phyloP scores from a whole-genome alignment of 1,140 invertebrate species.

The Saccostrea cuccullata region DNA sequence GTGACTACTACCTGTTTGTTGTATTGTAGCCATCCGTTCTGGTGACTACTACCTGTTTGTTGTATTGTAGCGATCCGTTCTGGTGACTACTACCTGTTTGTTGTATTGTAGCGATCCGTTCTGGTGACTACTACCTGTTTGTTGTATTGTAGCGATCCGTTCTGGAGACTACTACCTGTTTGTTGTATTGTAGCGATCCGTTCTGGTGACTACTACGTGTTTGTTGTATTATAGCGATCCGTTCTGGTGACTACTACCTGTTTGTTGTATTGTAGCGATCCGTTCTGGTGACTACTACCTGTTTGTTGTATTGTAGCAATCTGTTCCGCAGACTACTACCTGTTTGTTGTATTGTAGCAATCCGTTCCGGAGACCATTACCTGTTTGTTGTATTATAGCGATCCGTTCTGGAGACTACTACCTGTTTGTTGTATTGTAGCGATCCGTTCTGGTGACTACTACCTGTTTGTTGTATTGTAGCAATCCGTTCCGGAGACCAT shows the following conservation, averaged over 20 bases:
- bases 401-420: conserved; percentile 97
- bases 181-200: conserved; percentile 87
- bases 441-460: conserved; percentile 96
- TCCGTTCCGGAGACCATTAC: conserved; percentile 97
- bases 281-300: conserved; percentile 97
- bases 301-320: conserved; percentile 86
- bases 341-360: conserved; percentile 84
- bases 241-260: conserved; percentile 98
- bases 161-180: too few relatives aligned
- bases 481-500: conserved; percentile 96
- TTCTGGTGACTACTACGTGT: too few relatives aligned
- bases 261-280: conserved; percentile 86
- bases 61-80: conserved; percentile 89
- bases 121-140: too few relatives aligned
- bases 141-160: conserved; percentile 86
- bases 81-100: too few relatives aligned
- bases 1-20: too few relatives aligned
- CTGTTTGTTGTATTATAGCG: conserved; percentile 84
- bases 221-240: conserved; percentile 86
- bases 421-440: conserved; percentile 84
- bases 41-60: too few relatives aligned
- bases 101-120: conserved; percentile 87
- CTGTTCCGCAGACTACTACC: conserved; percentile 96
- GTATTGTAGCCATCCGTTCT: conserved; percentile 89
- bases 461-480: conserved; percentile 82